These are phyloP conservation scores for Periplaneta americana DNA, from an alignment of 1,140 invertebrate species.

Conservation along the genomic window DNA sequence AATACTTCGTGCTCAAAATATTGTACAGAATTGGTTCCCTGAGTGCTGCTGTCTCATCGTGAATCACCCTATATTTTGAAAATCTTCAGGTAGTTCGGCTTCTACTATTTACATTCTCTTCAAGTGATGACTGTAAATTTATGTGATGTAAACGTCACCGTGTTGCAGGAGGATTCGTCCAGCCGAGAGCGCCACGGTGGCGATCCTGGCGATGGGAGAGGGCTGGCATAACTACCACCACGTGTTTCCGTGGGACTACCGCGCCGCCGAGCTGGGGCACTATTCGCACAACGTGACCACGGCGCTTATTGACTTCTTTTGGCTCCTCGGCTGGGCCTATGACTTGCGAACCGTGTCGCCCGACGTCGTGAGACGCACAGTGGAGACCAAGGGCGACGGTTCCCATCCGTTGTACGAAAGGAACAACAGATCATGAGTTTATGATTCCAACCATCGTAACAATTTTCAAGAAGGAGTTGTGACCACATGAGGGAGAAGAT, in stretches of 20 bases:
- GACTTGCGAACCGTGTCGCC: constrained; percentile 37
- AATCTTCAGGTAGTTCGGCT: too few species aligned
- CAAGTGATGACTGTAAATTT: too few species aligned
- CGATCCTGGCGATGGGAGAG: constrained; percentile 44
- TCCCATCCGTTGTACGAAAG: constrained; percentile 29
- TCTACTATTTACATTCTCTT: too few species aligned
- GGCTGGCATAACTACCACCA: constrained; percentile 58
- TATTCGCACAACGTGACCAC: constrained; percentile 32
- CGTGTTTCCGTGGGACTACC: constrained; percentile 50
- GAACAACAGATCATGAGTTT: too few species aligned
- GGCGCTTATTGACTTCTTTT: constrained; percentile 44
- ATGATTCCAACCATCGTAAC: too few species aligned
- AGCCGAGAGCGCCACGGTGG: constrained; percentile 22
- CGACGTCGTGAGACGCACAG: constrained; percentile 1
- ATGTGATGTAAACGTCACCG: too few species aligned
- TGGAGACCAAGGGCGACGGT: constrained; percentile 52
- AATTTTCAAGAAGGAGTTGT: too few species aligned
- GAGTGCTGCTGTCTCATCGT: too few species aligned
- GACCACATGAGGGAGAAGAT: too few species aligned
- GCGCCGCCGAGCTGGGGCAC: constrained; percentile 29
- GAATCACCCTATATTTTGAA: too few species aligned
- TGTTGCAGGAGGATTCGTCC: constrained; percentile 10
- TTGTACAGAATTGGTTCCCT: too few species aligned
- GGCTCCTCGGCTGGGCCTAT: constrained; percentile 43
- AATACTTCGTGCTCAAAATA: too few species aligned